Evolutionary conservation across 2,888 invertebrate species (phyloP).

Genomic region (Campaea margaritaria): DNA sequence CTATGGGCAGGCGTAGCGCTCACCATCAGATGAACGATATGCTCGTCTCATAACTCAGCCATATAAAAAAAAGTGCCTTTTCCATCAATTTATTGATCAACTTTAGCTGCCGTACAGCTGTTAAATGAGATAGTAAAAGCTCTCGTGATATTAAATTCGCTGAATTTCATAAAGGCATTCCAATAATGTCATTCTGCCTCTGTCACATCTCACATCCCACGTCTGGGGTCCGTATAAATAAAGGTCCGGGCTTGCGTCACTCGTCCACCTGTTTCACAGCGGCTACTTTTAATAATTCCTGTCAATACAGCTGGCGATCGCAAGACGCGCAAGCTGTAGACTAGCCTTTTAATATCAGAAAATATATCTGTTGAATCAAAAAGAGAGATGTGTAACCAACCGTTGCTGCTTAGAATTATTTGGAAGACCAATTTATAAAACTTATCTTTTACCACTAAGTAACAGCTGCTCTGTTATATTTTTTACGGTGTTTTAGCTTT

Average conservation of each 20-base stretch:
- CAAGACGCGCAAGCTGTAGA: constrained; percentile 55
- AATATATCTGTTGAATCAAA: constrained; percentile 13
- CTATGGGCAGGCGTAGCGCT: no score
- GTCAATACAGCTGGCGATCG: constrained; percentile 47
- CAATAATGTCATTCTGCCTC: neutral
- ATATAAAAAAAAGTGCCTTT: no score
- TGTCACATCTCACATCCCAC: constrained; percentile 5
- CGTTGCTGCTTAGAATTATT: neutral
- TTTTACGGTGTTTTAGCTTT: no score
- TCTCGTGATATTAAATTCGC: neutral
- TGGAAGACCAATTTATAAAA: no score
- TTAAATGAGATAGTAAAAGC: no score
- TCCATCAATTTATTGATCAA: no score
- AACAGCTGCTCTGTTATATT: no score
- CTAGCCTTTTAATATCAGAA: constrained; percentile 67
- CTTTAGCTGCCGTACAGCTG: no score
- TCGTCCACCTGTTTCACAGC: constrained; percentile 37
- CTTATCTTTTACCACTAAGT: no score
- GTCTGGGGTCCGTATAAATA: constrained; percentile 16
- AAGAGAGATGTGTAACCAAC: neutral
- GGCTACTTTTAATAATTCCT: constrained; percentile 53
- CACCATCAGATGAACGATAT: no score
- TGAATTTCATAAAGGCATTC: neutral
- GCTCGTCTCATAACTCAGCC: no score
- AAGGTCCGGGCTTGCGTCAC: constrained; percentile 12